phyloP scores from a whole-genome alignment of 2,888 invertebrate genomes.

The Volucella inanis region DNA sequence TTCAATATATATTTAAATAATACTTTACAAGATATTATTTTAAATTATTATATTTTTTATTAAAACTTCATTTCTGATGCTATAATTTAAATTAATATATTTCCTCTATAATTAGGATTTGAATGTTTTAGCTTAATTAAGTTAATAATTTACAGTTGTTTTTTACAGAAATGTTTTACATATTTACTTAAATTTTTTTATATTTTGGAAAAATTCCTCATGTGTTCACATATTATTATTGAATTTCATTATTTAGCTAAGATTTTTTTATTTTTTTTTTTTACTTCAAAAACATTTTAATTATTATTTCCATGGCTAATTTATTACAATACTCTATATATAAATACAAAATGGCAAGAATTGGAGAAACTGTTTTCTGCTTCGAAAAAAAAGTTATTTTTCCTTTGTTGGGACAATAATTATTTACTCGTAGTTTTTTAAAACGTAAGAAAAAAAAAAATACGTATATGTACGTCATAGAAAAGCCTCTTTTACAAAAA shows the following conservation, averaged over 20 bases:
- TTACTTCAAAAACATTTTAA: slow-evolving; percentile 40
- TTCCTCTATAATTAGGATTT: slow-evolving; percentile 68
- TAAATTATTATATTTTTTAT: slow-evolving; percentile 41
- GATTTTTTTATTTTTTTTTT: slow-evolving; percentile 33
- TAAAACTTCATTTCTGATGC: slow-evolving; percentile 39
- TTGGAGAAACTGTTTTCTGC: slow-evolving; percentile 51
- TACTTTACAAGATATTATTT: slow-evolving; percentile 74
- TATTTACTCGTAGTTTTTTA: slow-evolving; percentile 13
- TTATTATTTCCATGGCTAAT: slow-evolving; percentile 61
- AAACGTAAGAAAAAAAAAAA: slow-evolving; percentile 23
- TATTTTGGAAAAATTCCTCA: slow-evolving; percentile 49
- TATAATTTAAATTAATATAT: slow-evolving; percentile 71
- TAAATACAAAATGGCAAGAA: slow-evolving; percentile 71
- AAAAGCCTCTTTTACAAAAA: slow-evolving; percentile 62
- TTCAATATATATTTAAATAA: slow-evolving; percentile 72
- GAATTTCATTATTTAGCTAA: slow-evolving; percentile 69
- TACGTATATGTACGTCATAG: background rate
- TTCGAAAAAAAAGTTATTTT: slow-evolving; percentile 20
- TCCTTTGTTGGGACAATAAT: background rate
- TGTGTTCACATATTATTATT: slow-evolving; percentile 61
- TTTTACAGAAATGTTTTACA: slow-evolving; percentile 72
- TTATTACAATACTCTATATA: slow-evolving; percentile 42
- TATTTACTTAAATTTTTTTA: slow-evolving; percentile 47
- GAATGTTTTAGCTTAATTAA: slow-evolving; percentile 66
- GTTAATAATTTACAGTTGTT: slow-evolving; percentile 66